These are phyloP conservation scores for Hermetia illucens DNA, from an alignment of 1,140 invertebrate species.

Conservation along the genomic window DNA sequence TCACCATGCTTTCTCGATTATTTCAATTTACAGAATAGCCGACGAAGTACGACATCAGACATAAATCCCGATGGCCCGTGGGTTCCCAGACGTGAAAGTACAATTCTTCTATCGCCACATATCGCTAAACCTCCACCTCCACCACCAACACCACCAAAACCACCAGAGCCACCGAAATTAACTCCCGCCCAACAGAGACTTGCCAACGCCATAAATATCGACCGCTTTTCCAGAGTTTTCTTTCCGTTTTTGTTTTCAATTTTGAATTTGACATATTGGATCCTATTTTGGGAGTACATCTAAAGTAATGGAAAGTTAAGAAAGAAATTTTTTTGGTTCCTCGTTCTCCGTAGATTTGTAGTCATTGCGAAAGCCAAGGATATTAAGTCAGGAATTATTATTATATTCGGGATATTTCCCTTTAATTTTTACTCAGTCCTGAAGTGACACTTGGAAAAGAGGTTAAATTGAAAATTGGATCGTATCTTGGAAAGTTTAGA, in stretches of 20 bases:
- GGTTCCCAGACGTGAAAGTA: conserved; percentile 27
- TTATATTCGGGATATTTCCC: no score
- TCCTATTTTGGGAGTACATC: conserved; percentile 72
- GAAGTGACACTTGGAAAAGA: no score
- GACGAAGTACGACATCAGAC: neutral
- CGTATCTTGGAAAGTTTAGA: no score
- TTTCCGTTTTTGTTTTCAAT: conserved; percentile 76
- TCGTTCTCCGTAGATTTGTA: no score
- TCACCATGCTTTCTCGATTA: no score
- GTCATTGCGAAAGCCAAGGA: no score
- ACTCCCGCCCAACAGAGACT: conserved; percentile 49
- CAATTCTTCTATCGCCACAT: conserved; percentile 21
- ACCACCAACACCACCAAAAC: conserved; percentile 34
- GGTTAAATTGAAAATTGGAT: no score
- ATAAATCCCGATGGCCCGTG: conserved; percentile 21
- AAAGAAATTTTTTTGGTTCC: no score
- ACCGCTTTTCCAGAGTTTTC: conserved; percentile 69
- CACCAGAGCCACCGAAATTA: conserved; percentile 29
- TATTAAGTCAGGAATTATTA: no score
- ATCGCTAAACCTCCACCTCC: conserved; percentile 30
- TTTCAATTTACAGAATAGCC: neutral
- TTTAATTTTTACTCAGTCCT: no score
- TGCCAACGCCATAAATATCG: conserved; percentile 70
- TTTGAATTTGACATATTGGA: conserved; percentile 79
- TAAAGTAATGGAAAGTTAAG: conserved; percentile 32